Evolutionary conservation across 1,140 invertebrate genomes (phyloP), one percentile per base, ranked within the genome.

Genomic region (Conus ventricosus): DNA sequence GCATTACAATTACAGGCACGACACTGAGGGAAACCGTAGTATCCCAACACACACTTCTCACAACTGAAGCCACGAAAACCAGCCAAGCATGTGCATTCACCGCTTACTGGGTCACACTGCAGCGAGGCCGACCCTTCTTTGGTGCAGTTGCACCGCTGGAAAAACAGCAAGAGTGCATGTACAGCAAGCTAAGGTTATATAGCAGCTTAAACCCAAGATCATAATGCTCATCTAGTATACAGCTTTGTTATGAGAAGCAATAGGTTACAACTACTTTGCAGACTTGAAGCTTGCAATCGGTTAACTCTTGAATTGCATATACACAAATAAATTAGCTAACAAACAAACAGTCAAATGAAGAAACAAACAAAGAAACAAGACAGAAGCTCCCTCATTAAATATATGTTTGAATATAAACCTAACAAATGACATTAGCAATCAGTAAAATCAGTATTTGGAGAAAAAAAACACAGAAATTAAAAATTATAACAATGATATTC

Each of bases 41-140:
- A 92, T 57, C 94, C 94, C 91, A 89, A 95, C 71, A 98, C 97
- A 90, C 99, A 99, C 91, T 98, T 97, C 90, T 98, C 97, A 95
- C 99, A 99, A 90, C 97, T 97, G 91, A 97, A 96, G 60, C 98
- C 98, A 27, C 97, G 97, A 95, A 98, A 99, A 93, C 98, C 99
- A 1, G 95, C 95, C 0, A 98, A 95, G 93, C 99, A 99, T 57
- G 97, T 97, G 95, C 99, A 99, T 95, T 98, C 98, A 87, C 99
- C 99, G 78, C 96, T 96, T 2, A 96, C 96, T 75, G 97, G 96
- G 94, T 97, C 96, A 95, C 98, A 98, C 63, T 97, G 92, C 8
- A 97, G 93, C 90, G 97, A 96, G 6, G 97, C 96, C 86, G 96
- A 96, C 4, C 99, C 99, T 0, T 97, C 97, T 0, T 96, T 80